Evolutionary conservation across 2,797 vertebrate species (phyloP), one percentile per base, ranked within the genome.

Genomic region (Lepus townsendii): DNA sequence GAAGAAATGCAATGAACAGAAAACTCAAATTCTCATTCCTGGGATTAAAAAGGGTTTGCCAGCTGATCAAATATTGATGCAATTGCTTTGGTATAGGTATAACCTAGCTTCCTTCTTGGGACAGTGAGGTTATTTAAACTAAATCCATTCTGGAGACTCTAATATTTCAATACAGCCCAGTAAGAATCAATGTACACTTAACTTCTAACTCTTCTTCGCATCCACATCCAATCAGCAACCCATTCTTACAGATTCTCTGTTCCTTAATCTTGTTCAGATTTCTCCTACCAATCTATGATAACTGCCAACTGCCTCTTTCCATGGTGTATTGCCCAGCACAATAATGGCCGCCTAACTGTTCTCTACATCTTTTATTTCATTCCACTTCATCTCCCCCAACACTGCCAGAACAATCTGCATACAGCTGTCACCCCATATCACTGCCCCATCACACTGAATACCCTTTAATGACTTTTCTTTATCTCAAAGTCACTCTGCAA

Each of bases 121-220:
- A 54, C 60, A 62, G 73, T 60, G 68, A 50, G 54, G 26, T 12
- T 17, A 60, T 71, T 86, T 94, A 72, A 63, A 82, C 4, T 89
- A 82, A 94, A 54, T 62, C 73, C 11, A 68, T 91, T 66, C 50
- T 14, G 27, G 20, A 62, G 5, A 83, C 20, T 52, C 0, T 66
- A 69, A 75, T 80, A 91, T 78, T 95, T 94, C 91, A 94, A 52
- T 63, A 90, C 47, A 88, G 20, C 71, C 60, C 69, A 85, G 14
- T 6, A 88, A 52, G 42, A 83, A 52, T 73, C 63, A 73, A 57
- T 30, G 50, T 86, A 54, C 19, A 63, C 78, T 90, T 72, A 82
- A 78, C 60, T 92, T 73, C 38, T 93, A 83, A 80, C 14, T 91
- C 30, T 24, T 86, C 86, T 84, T 54, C 52, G 16, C 73, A 69